phyloP scores from a whole-genome alignment of 2,888 invertebrate species.

The Stenurella melanura region DNA sequence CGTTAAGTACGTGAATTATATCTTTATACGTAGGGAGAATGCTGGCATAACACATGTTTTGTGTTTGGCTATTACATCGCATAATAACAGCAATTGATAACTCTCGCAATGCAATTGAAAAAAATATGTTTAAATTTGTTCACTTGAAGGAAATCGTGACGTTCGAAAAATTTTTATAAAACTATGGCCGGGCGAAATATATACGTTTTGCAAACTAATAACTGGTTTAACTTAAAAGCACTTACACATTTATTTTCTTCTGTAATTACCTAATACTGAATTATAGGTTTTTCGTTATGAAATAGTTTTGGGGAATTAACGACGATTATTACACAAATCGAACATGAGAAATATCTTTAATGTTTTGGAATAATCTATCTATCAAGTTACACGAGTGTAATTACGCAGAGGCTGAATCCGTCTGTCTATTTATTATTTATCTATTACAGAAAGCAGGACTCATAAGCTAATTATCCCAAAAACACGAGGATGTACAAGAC shows the following conservation, averaged over 20 bases:
- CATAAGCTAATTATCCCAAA: too few species aligned
- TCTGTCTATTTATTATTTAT: too few species aligned
- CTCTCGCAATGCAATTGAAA: slow-evolving; percentile 46
- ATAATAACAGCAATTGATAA: slow-evolving; percentile 39
- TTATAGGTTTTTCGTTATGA: background rate
- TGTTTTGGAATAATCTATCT: too few species aligned
- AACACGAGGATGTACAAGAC: too few species aligned
- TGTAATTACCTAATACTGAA: background rate
- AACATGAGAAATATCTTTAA: background rate
- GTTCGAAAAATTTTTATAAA: slow-evolving; percentile 42
- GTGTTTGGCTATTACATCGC: slow-evolving; percentile 47
- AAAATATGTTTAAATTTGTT: slow-evolving; percentile 51
- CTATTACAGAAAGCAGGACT: too few species aligned
- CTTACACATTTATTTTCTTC: slow-evolving; percentile 9
- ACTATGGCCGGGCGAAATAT: slow-evolving; percentile 34
- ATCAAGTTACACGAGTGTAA: too few species aligned
- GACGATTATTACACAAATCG: background rate
- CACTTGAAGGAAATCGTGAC: slow-evolving; percentile 55
- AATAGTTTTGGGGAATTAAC: background rate
- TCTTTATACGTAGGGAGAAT: slow-evolving; percentile 40
- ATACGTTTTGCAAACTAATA: slow-evolving; percentile 29
- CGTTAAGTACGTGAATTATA: slow-evolving; percentile 49
- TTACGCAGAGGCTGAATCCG: too few species aligned
- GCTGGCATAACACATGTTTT: slow-evolving; percentile 51
- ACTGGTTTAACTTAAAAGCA: slow-evolving; percentile 15